phyloP scores from a whole-genome alignment of 2,888 invertebrate species.

The Osedax fenrisi region DNA sequence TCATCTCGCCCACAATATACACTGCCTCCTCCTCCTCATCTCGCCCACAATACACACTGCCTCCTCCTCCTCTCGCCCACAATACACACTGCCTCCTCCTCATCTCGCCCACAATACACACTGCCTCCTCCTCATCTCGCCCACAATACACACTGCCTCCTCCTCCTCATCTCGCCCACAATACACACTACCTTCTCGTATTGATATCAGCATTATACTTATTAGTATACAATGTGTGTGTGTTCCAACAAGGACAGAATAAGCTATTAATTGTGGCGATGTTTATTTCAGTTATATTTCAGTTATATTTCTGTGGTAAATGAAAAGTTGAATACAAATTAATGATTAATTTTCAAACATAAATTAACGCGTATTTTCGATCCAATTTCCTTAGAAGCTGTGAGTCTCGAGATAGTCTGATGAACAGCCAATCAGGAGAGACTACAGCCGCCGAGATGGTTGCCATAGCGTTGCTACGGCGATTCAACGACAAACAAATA shows the following conservation, averaged over 20 bases:
- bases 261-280: too few species aligned
- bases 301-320: too few species aligned
- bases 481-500: slow-evolving; percentile 63
- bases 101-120: neutral
- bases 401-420: too few species aligned
- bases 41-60: neutral
- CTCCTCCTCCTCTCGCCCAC: neutral
- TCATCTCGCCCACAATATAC: neutral
- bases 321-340: too few species aligned
- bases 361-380: too few species aligned
- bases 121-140: neutral
- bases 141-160: neutral
- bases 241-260: too few species aligned
- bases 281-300: too few species aligned
- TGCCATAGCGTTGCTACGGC: slow-evolving; percentile 64
- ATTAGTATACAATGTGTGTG: too few species aligned
- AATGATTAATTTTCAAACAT: too few species aligned
- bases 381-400: too few species aligned
- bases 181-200: neutral
- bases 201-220: too few species aligned
- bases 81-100: neutral
- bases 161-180: neutral
- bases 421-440: too few species aligned
- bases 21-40: neutral
- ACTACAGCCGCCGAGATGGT: slow-evolving; percentile 65